Evolutionary conservation across 2,888 invertebrate genomes (phyloP), one percentile per base, ranked within the genome.

Genomic region (Cynaeus angustus): DNA sequence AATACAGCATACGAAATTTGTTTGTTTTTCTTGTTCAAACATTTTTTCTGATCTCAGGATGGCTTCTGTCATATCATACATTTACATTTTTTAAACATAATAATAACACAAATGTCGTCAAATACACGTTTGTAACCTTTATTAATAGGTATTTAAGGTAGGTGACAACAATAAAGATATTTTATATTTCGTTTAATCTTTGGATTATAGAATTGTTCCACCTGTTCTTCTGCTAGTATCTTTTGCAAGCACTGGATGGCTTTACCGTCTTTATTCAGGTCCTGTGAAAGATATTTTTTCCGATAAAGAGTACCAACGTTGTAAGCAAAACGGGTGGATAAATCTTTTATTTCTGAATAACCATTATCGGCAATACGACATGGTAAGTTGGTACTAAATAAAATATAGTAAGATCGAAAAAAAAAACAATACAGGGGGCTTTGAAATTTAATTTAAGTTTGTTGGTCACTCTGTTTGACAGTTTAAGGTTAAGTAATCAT

Each of bases 1-100:
- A 55, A 21, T 50, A 43, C 16, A 46, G 56, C 6, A 10, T 77
- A 1, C 65, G 75, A 52, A 74, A 72, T 48, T 50, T 75, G 3
- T 48, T 76, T 41, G 62, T 77, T 13, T 77, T 75, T 64, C 33
- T 79, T 43, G 77, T 79, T 1, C 78, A 78, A 66, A 77, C 76
- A 0, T 79, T 74, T 41, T 79, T 79, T 58, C 58, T 79, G 1
- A 72, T 78, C 33, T 78, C 79, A 0, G 68, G 72, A 1, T 79
- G 76, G 68, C 68, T 79, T 16, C 59, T 79, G 38, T 76, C 79
- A 1, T 77, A 76, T 45, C 73, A 79, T 38, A 66, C 75, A 28
- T 75, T 78, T 13, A 74, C 75, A 70, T 46, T 77, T 6, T 72
- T 75, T 37, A 68, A 74, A 5, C 56, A 59, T 28, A 66, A 16